Evolutionary conservation across 1,140 invertebrate genomes (phyloP), one percentile per base, ranked within the genome.

Genomic region (Zaprionus lachaisei): DNA sequence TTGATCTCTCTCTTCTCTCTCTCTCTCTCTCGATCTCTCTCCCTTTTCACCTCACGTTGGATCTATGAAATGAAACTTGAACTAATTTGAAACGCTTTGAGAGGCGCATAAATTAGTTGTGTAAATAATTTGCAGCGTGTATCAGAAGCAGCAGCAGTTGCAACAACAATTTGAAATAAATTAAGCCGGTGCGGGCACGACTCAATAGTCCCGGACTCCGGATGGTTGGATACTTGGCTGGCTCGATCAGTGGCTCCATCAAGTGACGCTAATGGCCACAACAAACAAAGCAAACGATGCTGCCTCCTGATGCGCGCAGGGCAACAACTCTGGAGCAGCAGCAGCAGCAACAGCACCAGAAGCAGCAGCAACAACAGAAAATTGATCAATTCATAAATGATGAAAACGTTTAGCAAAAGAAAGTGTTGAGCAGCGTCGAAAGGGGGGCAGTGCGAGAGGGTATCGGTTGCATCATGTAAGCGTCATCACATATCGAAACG

Each of bases 351-450:
- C 22, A 41, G 31, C 72, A 62, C 24, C 49, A 58, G 20, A 60
- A 75, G 26, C 68, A 62, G 12, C 65, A 72, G 24, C 77, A 68
- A 41, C 70, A 72, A 57, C 81, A 90, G 84, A 85, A 89, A 89
- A 89, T 89, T 89, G 85, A 89, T 89, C 81, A 89, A 89, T 89
- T 89, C 85, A 90, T 90, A 90, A 90, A 82, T 82, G 89, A 89
- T 85, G 84, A 90, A 89, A 90, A 90, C 81, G 84, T 90, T 89
- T 90, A 81, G 66, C 62, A 70, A 71, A 89, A 89, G 85, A 89
- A 89, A 89, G 85, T 89, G 85, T 90, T 90, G 63, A 44, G 62
- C 54, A 57, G 34, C 14, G 44, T 24, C 11, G 34, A 11, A 12
- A 17, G 49, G n/a, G 28, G 11, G 0, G 28, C 24, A 20, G 22